phyloP scores from a whole-genome alignment of 1,140 invertebrate species.

The Octopus bimaculoides region DNA sequence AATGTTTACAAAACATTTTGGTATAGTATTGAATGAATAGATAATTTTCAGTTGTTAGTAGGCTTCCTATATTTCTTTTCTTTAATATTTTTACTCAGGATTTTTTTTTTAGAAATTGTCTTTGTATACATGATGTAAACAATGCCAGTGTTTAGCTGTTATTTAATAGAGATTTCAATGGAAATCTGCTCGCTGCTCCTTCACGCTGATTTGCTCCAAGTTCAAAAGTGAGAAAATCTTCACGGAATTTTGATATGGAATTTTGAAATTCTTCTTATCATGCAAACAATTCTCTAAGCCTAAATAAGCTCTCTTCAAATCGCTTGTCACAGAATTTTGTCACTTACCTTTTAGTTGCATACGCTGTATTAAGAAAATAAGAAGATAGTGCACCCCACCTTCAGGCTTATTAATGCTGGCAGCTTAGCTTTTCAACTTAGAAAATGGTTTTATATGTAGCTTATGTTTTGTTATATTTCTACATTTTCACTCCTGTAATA shows the following conservation, averaged over 20 bases:
- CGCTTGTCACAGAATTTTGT: neutral
- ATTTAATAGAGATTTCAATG: no score
- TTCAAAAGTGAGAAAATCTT: neutral
- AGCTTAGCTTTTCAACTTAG: conserved; percentile 3
- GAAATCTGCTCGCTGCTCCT: no score
- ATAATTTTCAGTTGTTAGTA: no score
- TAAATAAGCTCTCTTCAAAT: neutral
- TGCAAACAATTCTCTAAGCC: neutral
- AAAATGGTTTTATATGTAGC: conserved; percentile 8
- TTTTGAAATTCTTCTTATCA: conserved; percentile 9
- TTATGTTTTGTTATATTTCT: neutral
- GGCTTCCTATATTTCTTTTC: no score
- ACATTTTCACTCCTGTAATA: neutral
- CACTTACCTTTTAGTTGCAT: neutral
- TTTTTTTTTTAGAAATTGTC: no score
- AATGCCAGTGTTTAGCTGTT: no score
- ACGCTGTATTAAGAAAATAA: neutral
- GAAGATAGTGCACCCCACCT: neutral
- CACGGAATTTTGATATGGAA: neutral
- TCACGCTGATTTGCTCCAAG: neutral
- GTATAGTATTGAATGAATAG: no score
- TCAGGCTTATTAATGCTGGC: neutral
- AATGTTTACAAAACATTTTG: no score
- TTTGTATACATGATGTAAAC: no score
- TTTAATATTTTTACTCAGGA: no score